Evolutionary conservation across 1,140 invertebrate species (phyloP).

Genomic region (Lepidurus packardi): DNA sequence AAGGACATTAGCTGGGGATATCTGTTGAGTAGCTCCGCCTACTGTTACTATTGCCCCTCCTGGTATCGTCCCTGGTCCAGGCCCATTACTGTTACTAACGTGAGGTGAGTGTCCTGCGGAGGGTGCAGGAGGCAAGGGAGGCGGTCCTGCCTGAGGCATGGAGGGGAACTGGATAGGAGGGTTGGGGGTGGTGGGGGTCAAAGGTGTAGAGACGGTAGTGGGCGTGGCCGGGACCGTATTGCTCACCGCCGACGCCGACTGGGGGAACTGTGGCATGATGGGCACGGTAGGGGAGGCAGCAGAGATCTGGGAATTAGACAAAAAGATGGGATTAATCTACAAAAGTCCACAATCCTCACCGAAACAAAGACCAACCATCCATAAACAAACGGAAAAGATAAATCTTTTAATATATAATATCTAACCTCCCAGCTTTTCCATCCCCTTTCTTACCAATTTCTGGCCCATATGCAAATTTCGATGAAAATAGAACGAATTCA

Average conservation of each 20-base stretch:
- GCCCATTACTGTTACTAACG: slow-evolving; percentile 67
- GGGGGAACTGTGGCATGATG: slow-evolving; percentile 17
- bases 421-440: too few species aligned
- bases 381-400: too few species aligned
- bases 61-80: slow-evolving; percentile 41
- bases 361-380: too few species aligned
- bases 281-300: slow-evolving; percentile 8
- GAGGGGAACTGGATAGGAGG: slow-evolving; percentile 33
- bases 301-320: background rate
- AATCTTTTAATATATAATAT: too few species aligned
- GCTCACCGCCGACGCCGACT: background rate
- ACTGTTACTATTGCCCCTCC: slow-evolving; percentile 34
- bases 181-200: slow-evolving; percentile 37
- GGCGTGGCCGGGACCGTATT: background rate
- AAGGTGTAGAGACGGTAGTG: slow-evolving; percentile 37
- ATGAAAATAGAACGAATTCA: too few species aligned
- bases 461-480: too few species aligned
- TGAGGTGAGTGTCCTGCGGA: slow-evolving; percentile 45
- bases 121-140: slow-evolving; percentile 23
- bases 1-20: slow-evolving; percentile 35
- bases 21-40: slow-evolving; percentile 46
- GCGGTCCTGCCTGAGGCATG: slow-evolving; percentile 16
- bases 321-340: background rate
- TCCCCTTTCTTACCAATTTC: too few species aligned
- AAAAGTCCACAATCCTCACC: too few species aligned